A percentile compares a stretch with the other conserved stretches of the same genome.
Conservation (phyloP, 2,113 vertebrate species). For the Cryptoleucopteryx plumbea region DNA sequence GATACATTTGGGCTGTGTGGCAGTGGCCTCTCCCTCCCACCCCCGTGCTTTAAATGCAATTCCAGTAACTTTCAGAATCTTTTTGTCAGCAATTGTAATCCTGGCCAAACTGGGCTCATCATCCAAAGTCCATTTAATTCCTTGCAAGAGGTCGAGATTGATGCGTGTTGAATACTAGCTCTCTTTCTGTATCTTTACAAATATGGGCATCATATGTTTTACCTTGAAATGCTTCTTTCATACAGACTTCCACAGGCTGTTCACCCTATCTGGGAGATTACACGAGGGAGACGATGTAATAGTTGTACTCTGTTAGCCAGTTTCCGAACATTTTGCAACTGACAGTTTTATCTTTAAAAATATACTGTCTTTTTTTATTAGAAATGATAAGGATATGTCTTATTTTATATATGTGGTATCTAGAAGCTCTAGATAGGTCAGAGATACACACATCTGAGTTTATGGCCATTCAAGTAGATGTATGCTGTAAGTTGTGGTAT, state of each 20-base stretch:
- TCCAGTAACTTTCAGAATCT: background rate
- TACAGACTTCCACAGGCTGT: background rate
- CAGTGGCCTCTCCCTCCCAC: background rate
- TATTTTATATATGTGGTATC: background rate
- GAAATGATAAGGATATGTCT: background rate
- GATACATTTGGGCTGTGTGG: background rate
- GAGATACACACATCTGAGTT: background rate
- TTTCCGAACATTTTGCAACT: background rate
- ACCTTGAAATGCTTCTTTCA: background rate
- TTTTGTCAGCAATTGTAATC: background rate
- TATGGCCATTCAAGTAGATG: background rate
- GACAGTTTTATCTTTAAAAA: background rate
- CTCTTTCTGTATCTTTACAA: background rate
- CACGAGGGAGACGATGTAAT: background rate
- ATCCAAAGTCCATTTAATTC: background rate
- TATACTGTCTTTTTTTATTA: accelerated
- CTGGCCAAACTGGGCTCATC: background rate
- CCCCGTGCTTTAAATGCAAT: background rate
- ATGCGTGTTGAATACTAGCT: background rate
- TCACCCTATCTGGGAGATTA: background rate
- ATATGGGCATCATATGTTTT: background rate
- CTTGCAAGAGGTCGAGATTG: background rate
- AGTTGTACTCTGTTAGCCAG: background rate
- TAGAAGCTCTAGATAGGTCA: background rate
- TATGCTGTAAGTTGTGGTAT: background rate